phyloP scores from a whole-genome alignment of 2,113 vertebrate genomes.

The Silurus glanis region DNA sequence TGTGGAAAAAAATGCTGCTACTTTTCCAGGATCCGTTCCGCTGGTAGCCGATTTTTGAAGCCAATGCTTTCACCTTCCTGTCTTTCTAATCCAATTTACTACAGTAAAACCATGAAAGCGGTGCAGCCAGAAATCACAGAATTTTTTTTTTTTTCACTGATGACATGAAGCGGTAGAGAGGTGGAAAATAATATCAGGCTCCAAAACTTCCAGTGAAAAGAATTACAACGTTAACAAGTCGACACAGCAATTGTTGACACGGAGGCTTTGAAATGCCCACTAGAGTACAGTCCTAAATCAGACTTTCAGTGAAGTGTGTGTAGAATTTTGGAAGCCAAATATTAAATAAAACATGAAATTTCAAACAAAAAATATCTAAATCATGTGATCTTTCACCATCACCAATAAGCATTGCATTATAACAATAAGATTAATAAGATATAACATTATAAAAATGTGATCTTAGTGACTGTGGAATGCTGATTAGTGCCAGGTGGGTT shows the following conservation, averaged over 20 bases:
- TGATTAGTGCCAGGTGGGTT: background rate
- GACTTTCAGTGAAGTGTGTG: background rate
- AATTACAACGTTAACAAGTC: constrained; percentile 40
- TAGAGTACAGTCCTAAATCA: background rate
- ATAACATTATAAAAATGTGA: no score
- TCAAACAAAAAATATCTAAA: no score
- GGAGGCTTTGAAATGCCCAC: constrained; percentile 30
- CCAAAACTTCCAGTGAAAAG: constrained; percentile 35
- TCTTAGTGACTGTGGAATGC: background rate
- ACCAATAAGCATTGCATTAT: no score
- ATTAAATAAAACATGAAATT: no score
- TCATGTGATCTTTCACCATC: no score
- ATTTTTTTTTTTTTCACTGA: background rate
- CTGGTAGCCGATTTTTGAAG: constrained; percentile 11
- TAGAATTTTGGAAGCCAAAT: background rate
- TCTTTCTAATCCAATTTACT: constrained; percentile 41
- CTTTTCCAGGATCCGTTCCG: constrained; percentile 22
- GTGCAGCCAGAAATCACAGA: constrained; percentile 12
- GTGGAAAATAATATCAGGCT: constrained; percentile 5
- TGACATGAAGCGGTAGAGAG: constrained; percentile 10
- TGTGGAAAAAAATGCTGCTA: background rate
- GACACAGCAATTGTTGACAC: background rate
- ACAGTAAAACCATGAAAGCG: constrained; percentile 35
- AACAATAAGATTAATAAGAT: no score
- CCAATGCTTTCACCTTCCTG: constrained; percentile 6